Conservation (phyloP, 2,888 invertebrate genomes). For the Oegoconia quadripuncta region DNA sequence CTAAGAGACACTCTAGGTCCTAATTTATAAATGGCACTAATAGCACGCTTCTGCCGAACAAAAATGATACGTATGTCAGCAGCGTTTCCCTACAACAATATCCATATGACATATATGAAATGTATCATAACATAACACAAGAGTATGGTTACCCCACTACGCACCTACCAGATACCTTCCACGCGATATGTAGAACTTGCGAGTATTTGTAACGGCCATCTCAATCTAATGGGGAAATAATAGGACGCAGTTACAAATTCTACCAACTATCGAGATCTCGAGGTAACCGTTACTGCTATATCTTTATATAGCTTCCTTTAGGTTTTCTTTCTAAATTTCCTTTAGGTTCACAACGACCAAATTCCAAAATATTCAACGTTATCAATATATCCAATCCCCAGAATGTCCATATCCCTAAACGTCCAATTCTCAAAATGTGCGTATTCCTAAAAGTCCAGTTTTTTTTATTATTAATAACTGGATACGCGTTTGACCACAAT, state of each 20-base stretch:
- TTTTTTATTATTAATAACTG: too few relatives aligned
- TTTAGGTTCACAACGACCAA: neutral
- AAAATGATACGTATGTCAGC: too few relatives aligned
- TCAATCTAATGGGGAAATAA: conserved; percentile 20
- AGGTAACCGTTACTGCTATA: neutral
- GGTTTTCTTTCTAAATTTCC: neutral
- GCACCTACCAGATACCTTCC: conserved; percentile 11
- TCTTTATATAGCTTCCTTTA: neutral
- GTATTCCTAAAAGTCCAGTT: too few relatives aligned
- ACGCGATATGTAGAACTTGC: conserved; percentile 18
- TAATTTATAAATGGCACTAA: too few relatives aligned
- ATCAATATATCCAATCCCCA: too few relatives aligned
- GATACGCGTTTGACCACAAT: too few relatives aligned
- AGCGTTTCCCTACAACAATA: too few relatives aligned
- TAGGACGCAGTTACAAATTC: conserved; percentile 5
- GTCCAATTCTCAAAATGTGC: too few relatives aligned
- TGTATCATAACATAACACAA: neutral
- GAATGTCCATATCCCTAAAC: too few relatives aligned
- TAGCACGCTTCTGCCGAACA: too few relatives aligned
- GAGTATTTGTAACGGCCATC: conserved; percentile 19
- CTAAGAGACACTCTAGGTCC: too few relatives aligned
- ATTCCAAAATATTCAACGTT: neutral
- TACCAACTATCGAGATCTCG: neutral
- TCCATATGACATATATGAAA: too few relatives aligned
- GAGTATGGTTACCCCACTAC: conserved; percentile 19